Conservation (phyloP, 1,140 invertebrate genomes). For the Aphaenogaster ashmeadi region DNA sequence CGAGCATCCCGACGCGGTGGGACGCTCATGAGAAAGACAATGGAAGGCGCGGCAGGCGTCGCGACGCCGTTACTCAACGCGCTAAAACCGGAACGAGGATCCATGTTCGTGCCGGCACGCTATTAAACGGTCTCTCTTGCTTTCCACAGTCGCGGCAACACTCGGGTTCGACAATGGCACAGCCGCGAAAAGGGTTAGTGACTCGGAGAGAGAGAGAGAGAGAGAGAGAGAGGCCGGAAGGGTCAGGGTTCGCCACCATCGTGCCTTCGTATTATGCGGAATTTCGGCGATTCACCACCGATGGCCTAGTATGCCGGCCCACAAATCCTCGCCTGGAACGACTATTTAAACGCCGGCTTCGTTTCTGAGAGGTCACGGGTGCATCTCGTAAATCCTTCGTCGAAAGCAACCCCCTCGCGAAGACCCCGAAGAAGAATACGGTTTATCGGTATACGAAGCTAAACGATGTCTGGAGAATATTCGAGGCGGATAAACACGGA, state of each 20-base stretch:
- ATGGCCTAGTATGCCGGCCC: conserved; percentile 64
- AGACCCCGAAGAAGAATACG: conserved; percentile 5
- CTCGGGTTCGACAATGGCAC: conserved; percentile 48
- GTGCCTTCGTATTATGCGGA: conserved; percentile 54
- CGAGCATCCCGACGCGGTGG: conserved; percentile 17
- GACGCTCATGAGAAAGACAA: conserved; percentile 43
- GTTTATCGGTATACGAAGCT: conserved; percentile 3
- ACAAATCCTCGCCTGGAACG: conserved; percentile 65
- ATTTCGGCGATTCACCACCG: conserved; percentile 48
- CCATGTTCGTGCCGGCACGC: conserved; percentile 58
- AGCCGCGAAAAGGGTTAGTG: conserved; percentile 10
- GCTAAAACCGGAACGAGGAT: conserved; percentile 72
- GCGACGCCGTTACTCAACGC: conserved; percentile 61
- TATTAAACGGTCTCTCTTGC: conserved; percentile 69
- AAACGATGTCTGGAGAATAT: neutral
- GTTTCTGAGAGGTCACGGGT: conserved; percentile 62
- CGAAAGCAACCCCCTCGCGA: neutral
- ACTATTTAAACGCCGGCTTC: conserved; percentile 69
- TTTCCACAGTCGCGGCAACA: conserved; percentile 30
- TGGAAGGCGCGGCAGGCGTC: conserved; percentile 25
- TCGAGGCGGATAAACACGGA: neutral
- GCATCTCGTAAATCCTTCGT: conserved; percentile 64
- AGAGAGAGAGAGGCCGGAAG: neutral
- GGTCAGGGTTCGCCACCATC: conserved; percentile 27
- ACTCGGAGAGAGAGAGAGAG: conserved; percentile 12